Conservation (phyloP, 1,140 invertebrate genomes). For the Antheraea mylitta region DNA sequence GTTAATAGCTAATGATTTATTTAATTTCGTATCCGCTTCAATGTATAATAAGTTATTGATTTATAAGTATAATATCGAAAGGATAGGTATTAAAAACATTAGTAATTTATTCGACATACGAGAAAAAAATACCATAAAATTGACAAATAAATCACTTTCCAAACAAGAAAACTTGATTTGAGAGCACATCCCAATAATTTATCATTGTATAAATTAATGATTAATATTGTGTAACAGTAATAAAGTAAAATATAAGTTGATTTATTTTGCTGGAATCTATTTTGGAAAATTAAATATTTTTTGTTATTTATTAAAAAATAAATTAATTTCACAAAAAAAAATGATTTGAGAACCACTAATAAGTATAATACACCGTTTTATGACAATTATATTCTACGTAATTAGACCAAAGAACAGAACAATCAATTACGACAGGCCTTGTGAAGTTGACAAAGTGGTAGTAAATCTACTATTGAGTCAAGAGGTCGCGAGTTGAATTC, state of each 20-base stretch:
- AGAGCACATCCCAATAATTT: conserved; percentile 3
- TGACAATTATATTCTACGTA: too few species aligned
- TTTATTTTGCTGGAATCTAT: background rate
- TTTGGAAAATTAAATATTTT: background rate
- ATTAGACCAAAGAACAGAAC: too few species aligned
- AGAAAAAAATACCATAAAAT: conserved; percentile 18
- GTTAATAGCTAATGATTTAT: background rate
- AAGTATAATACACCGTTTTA: too few species aligned
- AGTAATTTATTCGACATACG: background rate
- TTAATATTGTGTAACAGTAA: background rate
- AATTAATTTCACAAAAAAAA: too few species aligned
- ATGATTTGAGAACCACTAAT: too few species aligned
- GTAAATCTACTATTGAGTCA: too few species aligned
- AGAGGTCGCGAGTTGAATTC: too few species aligned
- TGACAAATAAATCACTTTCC: conserved; percentile 5
- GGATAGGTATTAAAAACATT: background rate
- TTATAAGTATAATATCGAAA: background rate
- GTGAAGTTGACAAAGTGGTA: too few species aligned
- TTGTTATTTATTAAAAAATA: too few species aligned
- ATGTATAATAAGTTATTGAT: background rate
- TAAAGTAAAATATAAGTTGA: background rate
- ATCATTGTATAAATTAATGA: conserved; percentile 6
- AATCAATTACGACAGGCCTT: too few species aligned
- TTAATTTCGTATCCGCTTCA: background rate
- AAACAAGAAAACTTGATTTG: background rate